Evolutionary conservation across 2,113 vertebrate species (phyloP).

Genomic region (Hippocampus barbouri): DNA sequence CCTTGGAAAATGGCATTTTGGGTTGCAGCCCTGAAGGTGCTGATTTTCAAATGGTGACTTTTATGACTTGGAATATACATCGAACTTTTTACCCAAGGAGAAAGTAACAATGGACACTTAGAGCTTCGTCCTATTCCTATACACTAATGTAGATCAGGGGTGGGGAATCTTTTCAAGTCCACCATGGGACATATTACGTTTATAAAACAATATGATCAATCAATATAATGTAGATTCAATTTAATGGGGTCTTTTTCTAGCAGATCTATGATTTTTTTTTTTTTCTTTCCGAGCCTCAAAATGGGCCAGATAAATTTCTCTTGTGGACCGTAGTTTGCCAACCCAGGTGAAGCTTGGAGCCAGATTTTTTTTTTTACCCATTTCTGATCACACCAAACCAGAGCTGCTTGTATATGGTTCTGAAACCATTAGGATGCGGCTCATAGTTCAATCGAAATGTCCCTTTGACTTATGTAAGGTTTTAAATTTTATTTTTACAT

Average conservation of each 20-base stretch:
- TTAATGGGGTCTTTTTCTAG: background rate
- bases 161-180: background rate
- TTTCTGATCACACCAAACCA: background rate
- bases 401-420: background rate
- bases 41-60: background rate
- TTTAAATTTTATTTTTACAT: background rate
- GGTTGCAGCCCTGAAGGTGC: no score
- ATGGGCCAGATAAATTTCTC: background rate
- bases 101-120: background rate
- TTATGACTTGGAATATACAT: background rate
- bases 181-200: background rate
- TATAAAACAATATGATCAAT: background rate
- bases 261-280: background rate
- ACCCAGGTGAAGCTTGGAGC: background rate
- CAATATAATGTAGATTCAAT: background rate
- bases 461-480: background rate
- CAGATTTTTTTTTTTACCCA: background rate
- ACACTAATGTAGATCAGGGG: background rate
- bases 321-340: background rate
- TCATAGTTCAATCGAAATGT: background rate
- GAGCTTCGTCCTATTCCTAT: background rate
- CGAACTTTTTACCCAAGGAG: background rate
- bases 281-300: background rate
- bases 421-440: background rate
- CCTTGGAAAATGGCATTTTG: no score